Evolutionary conservation across 2,113 vertebrate genomes (phyloP), one percentile per base, ranked within the genome.

Genomic region (Hippocampus comes): DNA sequence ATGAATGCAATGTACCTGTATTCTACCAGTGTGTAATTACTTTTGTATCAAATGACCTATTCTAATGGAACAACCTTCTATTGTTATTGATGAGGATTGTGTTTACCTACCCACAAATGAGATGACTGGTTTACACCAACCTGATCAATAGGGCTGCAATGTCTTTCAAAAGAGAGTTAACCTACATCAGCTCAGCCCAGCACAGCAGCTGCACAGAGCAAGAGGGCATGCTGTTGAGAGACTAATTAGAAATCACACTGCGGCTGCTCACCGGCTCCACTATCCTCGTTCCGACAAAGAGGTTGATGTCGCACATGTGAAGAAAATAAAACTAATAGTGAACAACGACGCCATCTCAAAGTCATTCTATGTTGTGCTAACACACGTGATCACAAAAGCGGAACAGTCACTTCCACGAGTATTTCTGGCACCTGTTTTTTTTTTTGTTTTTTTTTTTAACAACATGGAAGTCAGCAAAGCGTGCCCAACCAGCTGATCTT

Each of bases 191-290:
- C 23, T 27, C 17, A 48, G 18, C 48, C 41, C 42, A 67, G 67
- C 27, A 46, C 73, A 68, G 1, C 82, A 83, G 75, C 80, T 79
- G 78, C 56, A 79, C 20, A n/a, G 1, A 72, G 71, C 75, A 20
- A 78, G 59, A 18, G 21, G 1, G 9, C 56, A 75, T 57, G 70
- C 73, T 74, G 83, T 81, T 34, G 1, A 75, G 78, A 78, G 82
- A 85, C 68, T 77, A 34, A 63, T 83, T 84, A 82, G 20, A 60
- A 75, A 74, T 70, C 66, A 49, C 72, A 67, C 68, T 20, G 30
- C 72, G 56, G 60, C 63, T 56, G 42, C 71, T 66, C 21, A 68
- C 23, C 65, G 56, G 43, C 42, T 75, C 46, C 30, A 25, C 43
- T 74, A 71, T 64, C 79, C 82, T 63, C 41, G 41, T 79, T 86